A percentile compares a stretch with the other conserved stretches of the same genome.
phyloP scores from a whole-genome alignment of 2,113 vertebrate genomes.

The Hyaena hyaena region DNA sequence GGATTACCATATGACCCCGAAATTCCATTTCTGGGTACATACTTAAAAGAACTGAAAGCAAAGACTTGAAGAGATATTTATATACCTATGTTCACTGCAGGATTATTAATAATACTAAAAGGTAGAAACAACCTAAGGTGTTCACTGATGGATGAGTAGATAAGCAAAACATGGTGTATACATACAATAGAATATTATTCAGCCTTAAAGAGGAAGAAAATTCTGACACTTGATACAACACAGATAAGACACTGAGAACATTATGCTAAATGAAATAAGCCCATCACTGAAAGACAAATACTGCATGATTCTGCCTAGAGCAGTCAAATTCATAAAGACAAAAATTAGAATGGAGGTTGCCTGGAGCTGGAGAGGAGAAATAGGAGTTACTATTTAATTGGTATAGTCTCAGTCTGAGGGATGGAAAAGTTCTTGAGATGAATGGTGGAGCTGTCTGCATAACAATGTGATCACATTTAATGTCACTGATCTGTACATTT shows the following conservation, averaged over 20 bases:
- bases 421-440: background rate
- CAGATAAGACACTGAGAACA: background rate
- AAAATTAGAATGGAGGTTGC: background rate
- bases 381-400: background rate
- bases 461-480: background rate
- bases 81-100: background rate
- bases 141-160: too few relatives aligned
- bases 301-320: background rate
- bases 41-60: background rate
- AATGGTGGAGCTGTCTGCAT: background rate
- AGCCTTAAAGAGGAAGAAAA: background rate
- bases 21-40: background rate
- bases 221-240: background rate
- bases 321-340: background rate
- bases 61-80: background rate
- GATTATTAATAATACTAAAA: background rate
- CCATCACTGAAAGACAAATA: background rate
- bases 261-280: background rate
- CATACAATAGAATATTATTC: background rate
- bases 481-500: background rate
- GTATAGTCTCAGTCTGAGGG: background rate
- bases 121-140: too few relatives aligned
- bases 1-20: background rate
- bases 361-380: background rate
- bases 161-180: background rate